Base-by-base conservation (phyloP, 2,888 invertebrate species). In the Drosophila lutescens region DNA sequence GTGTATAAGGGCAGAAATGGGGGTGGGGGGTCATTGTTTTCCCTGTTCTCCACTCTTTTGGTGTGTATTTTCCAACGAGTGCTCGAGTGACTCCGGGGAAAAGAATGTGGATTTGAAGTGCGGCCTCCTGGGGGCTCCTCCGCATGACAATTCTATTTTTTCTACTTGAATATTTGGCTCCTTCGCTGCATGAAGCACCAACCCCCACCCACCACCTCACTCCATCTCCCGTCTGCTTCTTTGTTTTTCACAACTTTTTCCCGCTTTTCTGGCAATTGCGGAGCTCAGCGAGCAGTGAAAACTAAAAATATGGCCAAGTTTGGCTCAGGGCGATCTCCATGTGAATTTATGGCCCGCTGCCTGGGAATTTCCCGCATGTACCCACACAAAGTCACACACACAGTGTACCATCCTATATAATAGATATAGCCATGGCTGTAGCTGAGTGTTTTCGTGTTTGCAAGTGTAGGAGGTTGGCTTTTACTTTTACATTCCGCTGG, bases 241-340 rank as follows among this genome's bases (percentile, higher is more conserved):
- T 58, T 60, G 82, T 60, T 79, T 54, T 67, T 57, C 34, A 17
- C 4, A 58, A 58, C 44, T 61, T 58, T 67, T 56, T 53, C 49
- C 61, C 65, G 62, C 72, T 81, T 86, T 82, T 58, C 65, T 76
- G 72, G 74, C 85, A 75, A 86, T 80, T 86, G 86, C 63, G 56
- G 51, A 67, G 61, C 77, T 65, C 59, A 60, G 80, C 66, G 80
- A 76, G 77, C 65, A 84, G 73, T 68, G 76, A 65, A 87, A 82
- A 82, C 79, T 77, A 79, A 84, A 88, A 83, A 86, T 88, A 86
- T 83, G 88, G 70, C 83, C 86, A 88, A 88, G 84, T 83, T 83
- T 87, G 62, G 69, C 88, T 87, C 79, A 49, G 75, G 71, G 82
- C 82, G 82, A 82, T 87, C 88, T 87, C 66, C 68, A 78, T 86